Conservation (phyloP, 2,888 invertebrate species). For the Heliconius ismenius region DNA sequence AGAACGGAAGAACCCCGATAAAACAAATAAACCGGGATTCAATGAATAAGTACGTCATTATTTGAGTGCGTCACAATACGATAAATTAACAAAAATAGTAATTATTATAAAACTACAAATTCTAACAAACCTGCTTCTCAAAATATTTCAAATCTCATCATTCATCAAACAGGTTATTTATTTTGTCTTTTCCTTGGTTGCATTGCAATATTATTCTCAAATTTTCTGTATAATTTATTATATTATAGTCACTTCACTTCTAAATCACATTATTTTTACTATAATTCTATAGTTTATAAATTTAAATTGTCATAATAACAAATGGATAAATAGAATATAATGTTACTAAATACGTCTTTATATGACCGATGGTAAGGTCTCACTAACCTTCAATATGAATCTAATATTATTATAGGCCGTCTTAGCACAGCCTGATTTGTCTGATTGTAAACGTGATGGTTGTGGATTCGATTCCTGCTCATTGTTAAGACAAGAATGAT, state of each 20-base stretch:
- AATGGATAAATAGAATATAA: background rate
- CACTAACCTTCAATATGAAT: background rate
- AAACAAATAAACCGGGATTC: too few species aligned
- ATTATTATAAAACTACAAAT: background rate
- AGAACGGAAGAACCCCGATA: too few species aligned
- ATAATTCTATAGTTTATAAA: background rate
- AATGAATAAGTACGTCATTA: background rate
- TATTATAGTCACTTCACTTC: background rate
- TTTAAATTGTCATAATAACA: background rate
- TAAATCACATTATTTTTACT: background rate
- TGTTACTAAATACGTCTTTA: background rate
- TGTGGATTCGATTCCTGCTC: background rate
- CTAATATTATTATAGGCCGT: background rate
- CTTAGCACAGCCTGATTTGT: background rate
- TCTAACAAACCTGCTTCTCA: background rate
- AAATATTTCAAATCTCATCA: background rate
- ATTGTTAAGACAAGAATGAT: background rate
- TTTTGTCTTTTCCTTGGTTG: background rate
- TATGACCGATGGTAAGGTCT: background rate
- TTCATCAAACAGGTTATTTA: constrained; percentile 4
- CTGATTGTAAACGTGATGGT: background rate
- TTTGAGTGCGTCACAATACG: background rate
- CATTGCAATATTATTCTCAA: background rate
- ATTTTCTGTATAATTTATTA: background rate
- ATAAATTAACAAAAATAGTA: background rate